Base-by-base conservation (phyloP, 2,113 vertebrate species). In the Brachypodius melanocephalos region DNA sequence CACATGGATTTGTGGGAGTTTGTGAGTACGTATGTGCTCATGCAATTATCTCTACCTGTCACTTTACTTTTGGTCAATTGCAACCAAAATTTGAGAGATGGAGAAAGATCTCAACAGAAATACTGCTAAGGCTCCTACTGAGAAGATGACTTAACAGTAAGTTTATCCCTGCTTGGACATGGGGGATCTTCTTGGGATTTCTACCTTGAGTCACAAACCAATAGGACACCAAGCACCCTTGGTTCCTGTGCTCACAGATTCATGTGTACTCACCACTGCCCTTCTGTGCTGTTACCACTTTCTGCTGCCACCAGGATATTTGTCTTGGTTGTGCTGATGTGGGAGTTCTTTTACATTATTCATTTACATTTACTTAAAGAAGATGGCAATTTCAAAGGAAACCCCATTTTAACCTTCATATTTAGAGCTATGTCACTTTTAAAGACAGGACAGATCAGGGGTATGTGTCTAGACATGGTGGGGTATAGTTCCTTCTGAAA, bases 1-100 rank as follows among this genome's bases (percentile, higher is more conserved):
- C 2, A 31, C 5, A 8, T 1, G 6, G 8, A 19, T 31, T 55
- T 57, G 17, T 7, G 32, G 2, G 18, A 15, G 2, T 12, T 12
- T 38, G 25, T 4, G 1, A 19, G 29, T 58, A 18, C 22, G 14
- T 21, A 25, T 2, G 1, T 42, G 25, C 7, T 49, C 18, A 32
- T 36, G 40, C 0, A 0, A 14, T 28, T 57, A 34, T 12, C 12
- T 85, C 34, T 68, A 36, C 25, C 76, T 5, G 14, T 8, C 42
- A 42, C 49, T 19, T 31, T 25, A 58, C 28, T 74, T 91, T 17
- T 26, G 5, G 9, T 57, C 40, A 86, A n/a, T 8, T 45, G 32
- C 19, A 77, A 84, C 22, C 12, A 71, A 82, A 77, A 75, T 71
- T 26, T 42, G 20, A 72, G 57, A 80, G n/a, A 57, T 5, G 9